These are phyloP conservation scores for Pipistrellus kuhlii DNA, from an alignment of 2,797 vertebrate genomes.

Conservation along the genomic window DNA sequence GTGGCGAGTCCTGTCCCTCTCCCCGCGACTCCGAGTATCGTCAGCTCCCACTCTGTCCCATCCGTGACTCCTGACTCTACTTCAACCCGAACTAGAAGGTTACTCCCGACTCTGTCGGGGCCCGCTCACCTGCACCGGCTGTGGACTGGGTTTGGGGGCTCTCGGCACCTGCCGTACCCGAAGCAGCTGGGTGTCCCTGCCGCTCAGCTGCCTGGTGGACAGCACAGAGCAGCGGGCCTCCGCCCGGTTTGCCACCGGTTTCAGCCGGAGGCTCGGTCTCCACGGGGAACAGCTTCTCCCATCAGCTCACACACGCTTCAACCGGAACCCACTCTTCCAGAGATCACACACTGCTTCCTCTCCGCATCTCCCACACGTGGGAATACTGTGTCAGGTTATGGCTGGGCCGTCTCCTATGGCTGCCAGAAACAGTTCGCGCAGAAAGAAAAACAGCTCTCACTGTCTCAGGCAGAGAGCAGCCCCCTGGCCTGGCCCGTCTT, in stretches of 20 bases:
- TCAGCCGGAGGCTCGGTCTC: not conserved
- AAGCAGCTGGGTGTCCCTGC: not conserved
- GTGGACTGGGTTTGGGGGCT: not conserved
- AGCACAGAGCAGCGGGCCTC: not conserved
- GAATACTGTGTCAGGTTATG: not conserved
- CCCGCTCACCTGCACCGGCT: not conserved
- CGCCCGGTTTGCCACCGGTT: accelerated
- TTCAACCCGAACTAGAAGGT: not conserved
- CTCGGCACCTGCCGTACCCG: not conserved
- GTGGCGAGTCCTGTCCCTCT: not conserved
- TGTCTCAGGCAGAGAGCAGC: not conserved
- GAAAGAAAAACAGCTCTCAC: not conserved
- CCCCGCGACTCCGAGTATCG: not conserved
- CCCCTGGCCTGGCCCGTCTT: not conserved
- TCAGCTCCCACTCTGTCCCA: not conserved
- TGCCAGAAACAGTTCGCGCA: not conserved
- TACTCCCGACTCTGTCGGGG: not conserved
- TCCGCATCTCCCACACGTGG: not conserved
- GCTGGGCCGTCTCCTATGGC: not conserved
- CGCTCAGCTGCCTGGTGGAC: accelerated
- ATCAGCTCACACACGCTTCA: not conserved
- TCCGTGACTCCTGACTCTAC: not conserved
- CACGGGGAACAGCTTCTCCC: not conserved
- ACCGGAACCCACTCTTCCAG: not conserved
- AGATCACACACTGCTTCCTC: not conserved